Conservation (phyloP, 92 coral and sea anemone species). For the Parazoanthus swiftii region DNA sequence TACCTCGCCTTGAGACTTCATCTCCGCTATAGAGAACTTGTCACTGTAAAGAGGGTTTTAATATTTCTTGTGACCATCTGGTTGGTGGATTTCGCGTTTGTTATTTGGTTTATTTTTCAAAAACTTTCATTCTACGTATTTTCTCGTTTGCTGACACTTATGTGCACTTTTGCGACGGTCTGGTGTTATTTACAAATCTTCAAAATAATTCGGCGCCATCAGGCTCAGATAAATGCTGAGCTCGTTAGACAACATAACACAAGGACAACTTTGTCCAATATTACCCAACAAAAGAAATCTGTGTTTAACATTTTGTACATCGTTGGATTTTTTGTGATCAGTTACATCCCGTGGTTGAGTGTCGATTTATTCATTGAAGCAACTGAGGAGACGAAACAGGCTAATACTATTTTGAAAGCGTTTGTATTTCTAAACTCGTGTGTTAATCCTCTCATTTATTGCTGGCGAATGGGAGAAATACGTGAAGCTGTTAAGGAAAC, state of each 20-base stretch:
- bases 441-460: background rate
- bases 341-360: background rate
- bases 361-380: background rate
- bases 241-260: background rate
- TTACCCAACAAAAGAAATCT: background rate
- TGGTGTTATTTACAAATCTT: background rate
- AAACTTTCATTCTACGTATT: background rate
- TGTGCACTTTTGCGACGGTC: background rate
- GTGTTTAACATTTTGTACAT: background rate
- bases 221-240: background rate
- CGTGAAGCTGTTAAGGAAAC: background rate
- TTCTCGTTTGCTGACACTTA: background rate
- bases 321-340: background rate
- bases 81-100: background rate
- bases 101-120: background rate
- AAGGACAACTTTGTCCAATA: background rate
- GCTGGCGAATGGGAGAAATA: background rate
- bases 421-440: background rate
- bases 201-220: background rate
- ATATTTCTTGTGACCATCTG: background rate
- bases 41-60: background rate
- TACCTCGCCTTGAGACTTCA: background rate
- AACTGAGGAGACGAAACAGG: background rate
- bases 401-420: background rate
- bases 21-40: background rate